Base-by-base conservation (phyloP, 2,797 vertebrate species). In the Ptychadena robeensis region DNA sequence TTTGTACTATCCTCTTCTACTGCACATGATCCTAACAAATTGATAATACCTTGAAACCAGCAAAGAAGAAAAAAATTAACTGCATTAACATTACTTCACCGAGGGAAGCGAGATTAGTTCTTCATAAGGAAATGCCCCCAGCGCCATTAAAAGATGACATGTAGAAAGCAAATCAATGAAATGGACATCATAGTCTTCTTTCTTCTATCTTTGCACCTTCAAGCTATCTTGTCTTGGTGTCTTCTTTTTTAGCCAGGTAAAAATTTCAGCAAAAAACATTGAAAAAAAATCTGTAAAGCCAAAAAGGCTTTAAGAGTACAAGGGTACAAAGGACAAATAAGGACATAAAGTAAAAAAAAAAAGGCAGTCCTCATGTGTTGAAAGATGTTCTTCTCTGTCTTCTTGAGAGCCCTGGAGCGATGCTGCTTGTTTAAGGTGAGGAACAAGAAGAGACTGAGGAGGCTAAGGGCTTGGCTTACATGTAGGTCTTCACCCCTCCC, bases 401-500 rank as follows among this genome's bases (percentile, higher is more conserved):
- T 59, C 79, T 82, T 85, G 85, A 73, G 88, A 87, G 88, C 92
- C 85, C 89, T 83, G 85, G 86, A 75, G 90, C 79, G 85, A 86
- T 90, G 91, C 86, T 88, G 90, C 92, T 88, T 90, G 89, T 90
- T 93, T 94, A 93, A 96, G 95, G 93, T 92, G 92, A 93, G 94
- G 76, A 89, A 87, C 93, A 93, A 91, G 93, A 93, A 96, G 95
- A 96, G 97, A 90, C 93, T 88, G 95, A 89, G 94, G 92, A 95
- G 90, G 95, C 88, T 95, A 93, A 92, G 91, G 93, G 95, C 94
- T 97, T 96, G 92, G 92, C 93, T 95, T 95, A 95, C 94, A 94
- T 92, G 94, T 90, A 94, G 90, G 87, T 89, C 88, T 85, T 28
- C 86, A 88, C 89, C 91, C 93, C 93, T 92, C 94, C 94, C 94